Conservation (phyloP, 2,113 vertebrate genomes). For the Xiphophorus hellerii region DNA sequence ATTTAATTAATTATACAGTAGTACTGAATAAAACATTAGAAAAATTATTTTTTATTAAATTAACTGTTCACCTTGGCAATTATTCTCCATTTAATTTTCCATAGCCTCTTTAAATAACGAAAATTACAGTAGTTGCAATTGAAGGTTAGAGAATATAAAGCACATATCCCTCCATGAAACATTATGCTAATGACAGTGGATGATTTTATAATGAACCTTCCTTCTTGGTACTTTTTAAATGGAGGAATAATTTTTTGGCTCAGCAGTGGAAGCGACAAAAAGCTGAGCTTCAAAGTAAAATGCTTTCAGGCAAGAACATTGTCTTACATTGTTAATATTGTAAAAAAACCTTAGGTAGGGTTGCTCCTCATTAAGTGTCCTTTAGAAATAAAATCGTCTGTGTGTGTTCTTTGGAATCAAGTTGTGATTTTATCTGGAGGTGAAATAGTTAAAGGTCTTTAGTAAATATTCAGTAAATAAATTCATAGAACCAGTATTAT, state of each 20-base stretch:
- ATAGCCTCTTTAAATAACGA: slow-evolving; percentile 49
- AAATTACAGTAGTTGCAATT: slow-evolving; percentile 29
- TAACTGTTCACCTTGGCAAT: slow-evolving; percentile 64
- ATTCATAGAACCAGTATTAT: not conserved
- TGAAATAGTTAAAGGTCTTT: not conserved
- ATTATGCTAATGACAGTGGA: slow-evolving; percentile 37
- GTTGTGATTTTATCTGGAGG: not conserved
- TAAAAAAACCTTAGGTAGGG: slow-evolving; percentile 10
- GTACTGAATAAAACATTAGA: slow-evolving; percentile 70
- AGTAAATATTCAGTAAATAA: not conserved
- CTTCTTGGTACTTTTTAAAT: slow-evolving; percentile 33
- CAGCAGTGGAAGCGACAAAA: not conserved
- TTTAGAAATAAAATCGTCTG: not conserved
- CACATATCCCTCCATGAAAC: slow-evolving; percentile 9
- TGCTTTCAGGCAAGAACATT: slow-evolving; percentile 34
- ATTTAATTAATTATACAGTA: slow-evolving; percentile 64
- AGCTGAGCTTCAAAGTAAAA: slow-evolving; percentile 22
- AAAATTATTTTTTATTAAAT: slow-evolving; percentile 63
- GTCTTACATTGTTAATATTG: slow-evolving; percentile 30
- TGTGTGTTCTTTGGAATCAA: not conserved
- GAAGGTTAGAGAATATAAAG: slow-evolving; percentile 27
- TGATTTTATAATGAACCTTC: slow-evolving; percentile 30
- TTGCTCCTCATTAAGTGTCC: slow-evolving; percentile 32
- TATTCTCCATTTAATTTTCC: slow-evolving; percentile 57
- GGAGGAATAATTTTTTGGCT: slow-evolving; percentile 16